These are phyloP conservation scores for Drosophila anomalata DNA, from an alignment of 2,888 invertebrate species.

Conservation along the genomic window DNA sequence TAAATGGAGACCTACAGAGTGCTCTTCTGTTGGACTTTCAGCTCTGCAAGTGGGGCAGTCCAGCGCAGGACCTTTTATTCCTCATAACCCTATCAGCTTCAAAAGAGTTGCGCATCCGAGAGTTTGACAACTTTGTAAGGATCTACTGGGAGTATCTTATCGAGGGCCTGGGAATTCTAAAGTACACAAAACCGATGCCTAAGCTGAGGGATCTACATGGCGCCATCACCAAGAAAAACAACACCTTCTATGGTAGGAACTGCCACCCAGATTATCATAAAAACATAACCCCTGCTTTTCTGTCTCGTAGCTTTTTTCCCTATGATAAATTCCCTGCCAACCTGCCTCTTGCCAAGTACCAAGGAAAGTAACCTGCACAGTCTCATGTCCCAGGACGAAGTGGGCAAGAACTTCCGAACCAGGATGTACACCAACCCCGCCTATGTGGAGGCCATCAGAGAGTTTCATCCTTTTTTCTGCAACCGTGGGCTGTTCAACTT, in stretches of 20 bases:
- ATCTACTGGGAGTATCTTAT: constrained; percentile 70
- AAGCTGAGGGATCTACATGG: constrained; percentile 64
- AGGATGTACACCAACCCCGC: constrained; percentile 58
- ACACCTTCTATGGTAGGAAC: constrained; percentile 46
- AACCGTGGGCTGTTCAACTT: constrained; percentile 71
- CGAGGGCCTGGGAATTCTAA: constrained; percentile 60
- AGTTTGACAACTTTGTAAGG: constrained; percentile 67
- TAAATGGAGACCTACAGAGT: constrained; percentile 54
- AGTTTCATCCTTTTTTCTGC: constrained; percentile 74
- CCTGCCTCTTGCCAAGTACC: constrained; percentile 40
- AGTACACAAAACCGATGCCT: constrained; percentile 58
- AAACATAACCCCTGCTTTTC: background rate
- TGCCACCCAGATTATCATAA: background rate
- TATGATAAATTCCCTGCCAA: constrained; percentile 40
- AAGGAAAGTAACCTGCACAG: constrained; percentile 51
- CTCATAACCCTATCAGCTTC: constrained; percentile 64
- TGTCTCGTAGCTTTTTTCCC: constrained; percentile 42
- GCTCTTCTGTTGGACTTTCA: constrained; percentile 75
- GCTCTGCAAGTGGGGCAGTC: constrained; percentile 72
- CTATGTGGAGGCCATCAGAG: constrained; percentile 66
- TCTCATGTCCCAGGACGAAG: constrained; percentile 39
- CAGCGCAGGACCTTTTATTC: constrained; percentile 68
- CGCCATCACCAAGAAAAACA: constrained; percentile 48
- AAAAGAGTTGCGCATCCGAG: constrained; percentile 52
- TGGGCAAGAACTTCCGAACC: constrained; percentile 48